Evolutionary conservation across 2,113 vertebrate genomes (phyloP), one percentile per base, ranked within the genome.

Genomic region (Plecotus auritus): DNA sequence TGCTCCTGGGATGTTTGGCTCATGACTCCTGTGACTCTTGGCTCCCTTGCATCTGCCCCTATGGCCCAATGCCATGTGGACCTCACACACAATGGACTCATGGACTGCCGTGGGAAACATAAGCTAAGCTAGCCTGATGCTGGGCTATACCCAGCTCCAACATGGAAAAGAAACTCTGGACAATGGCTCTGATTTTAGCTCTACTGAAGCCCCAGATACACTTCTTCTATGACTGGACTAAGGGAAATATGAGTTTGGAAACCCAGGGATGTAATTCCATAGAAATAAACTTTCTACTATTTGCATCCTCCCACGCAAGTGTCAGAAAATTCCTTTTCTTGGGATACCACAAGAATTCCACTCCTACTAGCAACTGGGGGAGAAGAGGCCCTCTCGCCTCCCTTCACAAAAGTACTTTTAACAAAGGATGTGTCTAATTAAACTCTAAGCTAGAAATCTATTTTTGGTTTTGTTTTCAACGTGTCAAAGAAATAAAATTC

Each of bases 401-500:
- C 14, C 14, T 67, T 67, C n/a, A n/a, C 64, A 67, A 67, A 67
- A 67, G 32, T n/a, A n/a, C 93, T 12, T 69, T 93, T 90, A 77
- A 91, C 1, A 20, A 72, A 26, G 17, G 1, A 5, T 93, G 8
- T 66, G 17, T 66, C 35, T 28, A 56, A 5, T 30, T 84, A 82
- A 54, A 82, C 32, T 85, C 20, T 73, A 93, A 88, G 26, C 16
- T 51, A 70, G 18, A 72, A 74, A 80, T 40, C 23, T 73, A 2
- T 42, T 92, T 51, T 59, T 80, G 32, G 14, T 69, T 56, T 56
- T 74, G n/a, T 77, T 93, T 95, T 77, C 16, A 85, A 51, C 18
- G 64, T 84, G 72, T 76, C 23, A 88, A 74, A 91, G 70, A 78
- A 93, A 88, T 17, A 59, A 92, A 94, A 76, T 4, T 61, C 59